These are phyloP conservation scores for Nudaria mundana DNA, from an alignment of 2,888 invertebrate species.

Conservation along the genomic window DNA sequence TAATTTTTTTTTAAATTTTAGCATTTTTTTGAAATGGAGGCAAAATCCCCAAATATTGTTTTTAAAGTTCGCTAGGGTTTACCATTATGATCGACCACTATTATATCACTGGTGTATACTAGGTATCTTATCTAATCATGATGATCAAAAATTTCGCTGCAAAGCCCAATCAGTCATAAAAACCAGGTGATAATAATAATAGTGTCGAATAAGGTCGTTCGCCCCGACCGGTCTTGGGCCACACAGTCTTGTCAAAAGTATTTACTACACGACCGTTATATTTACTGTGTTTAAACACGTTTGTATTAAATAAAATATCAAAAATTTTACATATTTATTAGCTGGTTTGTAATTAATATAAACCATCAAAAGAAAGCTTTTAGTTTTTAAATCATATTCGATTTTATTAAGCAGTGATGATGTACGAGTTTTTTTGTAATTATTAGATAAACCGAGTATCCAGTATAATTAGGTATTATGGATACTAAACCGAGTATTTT, in stretches of 20 bases:
- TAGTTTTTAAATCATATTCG: no score
- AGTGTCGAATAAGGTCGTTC: conserved; percentile 56
- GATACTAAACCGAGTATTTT: no score
- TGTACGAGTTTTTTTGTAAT: no score
- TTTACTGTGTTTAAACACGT: conserved; percentile 36
- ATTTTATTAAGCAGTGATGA: no score
- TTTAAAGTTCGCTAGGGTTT: no score
- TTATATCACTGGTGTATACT: no score
- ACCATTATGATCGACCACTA: no score
- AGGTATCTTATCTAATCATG: background rate
- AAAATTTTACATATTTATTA: conserved; percentile 6
- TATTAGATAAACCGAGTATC: no score
- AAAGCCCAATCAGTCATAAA: conserved; percentile 24
- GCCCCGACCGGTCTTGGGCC: conserved; percentile 49
- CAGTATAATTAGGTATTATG: no score
- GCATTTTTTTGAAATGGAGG: no score
- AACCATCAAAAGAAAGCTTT: background rate
- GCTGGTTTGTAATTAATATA: conserved; percentile 12
- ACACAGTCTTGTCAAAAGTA: conserved; percentile 32
- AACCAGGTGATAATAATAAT: conserved; percentile 22
- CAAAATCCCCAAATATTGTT: no score
- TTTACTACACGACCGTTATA: conserved; percentile 41
- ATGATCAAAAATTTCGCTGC: conserved; percentile 14
- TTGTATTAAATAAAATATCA: conserved; percentile 18
- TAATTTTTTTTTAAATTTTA: no score